Conservation (phyloP, 2,113 vertebrate genomes). For the Gymnorhina tibicen region DNA sequence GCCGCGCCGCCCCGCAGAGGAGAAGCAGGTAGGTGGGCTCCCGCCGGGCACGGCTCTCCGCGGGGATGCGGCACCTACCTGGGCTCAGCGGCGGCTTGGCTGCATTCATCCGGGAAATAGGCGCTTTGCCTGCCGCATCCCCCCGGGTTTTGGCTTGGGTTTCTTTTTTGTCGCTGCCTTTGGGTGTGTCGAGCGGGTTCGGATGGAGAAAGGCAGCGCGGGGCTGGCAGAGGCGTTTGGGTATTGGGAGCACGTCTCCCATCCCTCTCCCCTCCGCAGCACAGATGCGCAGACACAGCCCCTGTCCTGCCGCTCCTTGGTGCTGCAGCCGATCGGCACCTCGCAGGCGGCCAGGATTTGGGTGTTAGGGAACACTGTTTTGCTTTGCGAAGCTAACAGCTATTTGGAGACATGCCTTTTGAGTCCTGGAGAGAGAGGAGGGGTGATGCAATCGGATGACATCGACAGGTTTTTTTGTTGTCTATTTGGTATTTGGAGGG, state of each 20-base stretch:
- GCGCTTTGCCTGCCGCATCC: background rate
- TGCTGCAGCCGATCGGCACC: background rate
- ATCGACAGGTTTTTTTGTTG: background rate
- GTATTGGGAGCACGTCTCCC: background rate
- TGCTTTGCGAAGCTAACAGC: background rate
- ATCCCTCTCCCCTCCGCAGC: background rate
- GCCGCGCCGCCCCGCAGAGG: constrained; percentile 34
- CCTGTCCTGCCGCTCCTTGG: background rate
- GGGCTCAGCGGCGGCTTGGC: background rate
- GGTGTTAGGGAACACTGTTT: background rate
- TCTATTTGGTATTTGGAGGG: background rate
- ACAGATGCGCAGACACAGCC: background rate
- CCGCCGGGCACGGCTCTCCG: background rate
- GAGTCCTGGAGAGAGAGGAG: background rate
- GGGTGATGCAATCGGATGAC: constrained; percentile 25
- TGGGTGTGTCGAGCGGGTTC: background rate
- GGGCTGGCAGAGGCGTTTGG: background rate
- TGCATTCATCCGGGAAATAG: fast-evolving
- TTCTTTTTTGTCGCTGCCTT: background rate
- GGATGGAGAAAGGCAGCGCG: background rate
- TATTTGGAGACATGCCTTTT: background rate
- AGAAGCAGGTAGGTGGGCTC: constrained; percentile 63
- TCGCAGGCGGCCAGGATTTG: background rate
- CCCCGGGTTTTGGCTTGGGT: background rate
- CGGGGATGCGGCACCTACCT: background rate